These are phyloP conservation scores for Dendrolimus kikuchii DNA, from an alignment of 1,140 invertebrate genomes.

Conservation along the genomic window DNA sequence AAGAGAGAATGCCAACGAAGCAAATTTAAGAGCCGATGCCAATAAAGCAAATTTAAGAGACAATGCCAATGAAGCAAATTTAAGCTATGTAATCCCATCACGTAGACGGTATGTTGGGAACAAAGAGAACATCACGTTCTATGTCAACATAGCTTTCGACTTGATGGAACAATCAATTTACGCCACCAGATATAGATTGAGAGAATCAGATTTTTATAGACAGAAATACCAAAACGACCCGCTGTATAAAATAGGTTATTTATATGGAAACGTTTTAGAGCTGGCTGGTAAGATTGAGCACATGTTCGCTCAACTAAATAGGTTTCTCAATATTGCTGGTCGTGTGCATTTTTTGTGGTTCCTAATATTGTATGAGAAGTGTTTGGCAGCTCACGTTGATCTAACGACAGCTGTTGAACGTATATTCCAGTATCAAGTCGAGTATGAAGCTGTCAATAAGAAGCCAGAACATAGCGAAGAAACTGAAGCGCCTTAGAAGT, in stretches of 20 bases:
- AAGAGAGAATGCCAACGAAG: too few species aligned
- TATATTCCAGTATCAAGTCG: conserved; percentile 18
- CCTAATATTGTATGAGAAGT: conserved; percentile 29
- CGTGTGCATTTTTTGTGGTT: conserved; percentile 24
- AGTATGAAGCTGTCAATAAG: neutral
- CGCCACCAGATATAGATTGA: conserved; percentile 21
- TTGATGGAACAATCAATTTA: conserved; percentile 40
- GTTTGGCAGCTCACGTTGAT: conserved; percentile 23
- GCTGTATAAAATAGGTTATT: conserved; percentile 22
- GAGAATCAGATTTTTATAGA: conserved; percentile 18
- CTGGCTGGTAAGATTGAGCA: conserved; percentile 30
- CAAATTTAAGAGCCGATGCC: too few species aligned
- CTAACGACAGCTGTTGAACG: conserved; percentile 13
- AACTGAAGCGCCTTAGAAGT: neutral
- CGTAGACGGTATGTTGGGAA: too few species aligned
- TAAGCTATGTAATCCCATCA: too few species aligned
- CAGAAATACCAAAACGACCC: conserved; percentile 12
- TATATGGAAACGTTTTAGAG: conserved; percentile 27
- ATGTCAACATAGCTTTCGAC: conserved; percentile 18
- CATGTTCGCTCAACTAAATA: conserved; percentile 17
- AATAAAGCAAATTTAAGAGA: too few species aligned
- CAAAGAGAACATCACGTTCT: neutral
- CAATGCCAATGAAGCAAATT: too few species aligned
- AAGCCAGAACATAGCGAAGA: neutral
- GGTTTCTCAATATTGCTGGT: conserved; percentile 1